These are phyloP conservation scores for Sacculina carcini DNA, from an alignment of 2,888 invertebrate species.

Conservation along the genomic window DNA sequence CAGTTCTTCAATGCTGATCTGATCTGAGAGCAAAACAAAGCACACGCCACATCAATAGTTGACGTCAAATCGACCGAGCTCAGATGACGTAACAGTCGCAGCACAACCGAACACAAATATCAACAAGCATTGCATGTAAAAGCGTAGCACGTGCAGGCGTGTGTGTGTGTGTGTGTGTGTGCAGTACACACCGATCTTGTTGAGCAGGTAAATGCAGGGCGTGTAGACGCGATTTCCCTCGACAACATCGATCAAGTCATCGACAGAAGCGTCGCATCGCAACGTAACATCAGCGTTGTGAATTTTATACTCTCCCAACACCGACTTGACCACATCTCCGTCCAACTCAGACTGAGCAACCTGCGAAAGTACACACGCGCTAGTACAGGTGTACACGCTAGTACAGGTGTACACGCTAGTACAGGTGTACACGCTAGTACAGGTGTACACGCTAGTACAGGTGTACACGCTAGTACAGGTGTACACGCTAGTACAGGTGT, in stretches of 20 bases:
- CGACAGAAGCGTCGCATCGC: constrained; percentile 71
- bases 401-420: too few species aligned
- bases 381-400: too few species aligned
- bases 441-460: too few species aligned
- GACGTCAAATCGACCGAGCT: too few species aligned
- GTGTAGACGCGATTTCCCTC: constrained; percentile 96
- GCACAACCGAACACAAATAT: too few species aligned
- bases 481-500: too few species aligned
- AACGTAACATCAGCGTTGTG: constrained; percentile 95
- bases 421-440: too few species aligned
- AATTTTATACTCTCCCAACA: constrained; percentile 89
- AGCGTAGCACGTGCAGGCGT: too few species aligned
- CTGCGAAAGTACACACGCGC: constrained; percentile 27
- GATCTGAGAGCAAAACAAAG: constrained; percentile 31
- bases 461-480: too few species aligned
- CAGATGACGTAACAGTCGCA: too few species aligned
- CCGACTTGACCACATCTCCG: constrained; percentile 74
- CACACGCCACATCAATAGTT: neutral
- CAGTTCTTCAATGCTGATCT: constrained; percentile 79
- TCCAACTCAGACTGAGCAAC: constrained; percentile 79
- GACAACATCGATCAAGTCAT: constrained; percentile 92
- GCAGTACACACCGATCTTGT: constrained; percentile 75
- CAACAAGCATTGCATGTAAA: too few species aligned
- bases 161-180: too few species aligned
- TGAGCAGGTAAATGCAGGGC: constrained; percentile 92